Evolutionary conservation across 1,140 invertebrate species (phyloP), one percentile per base, ranked within the genome.

Genomic region (Amphibalanus amphitrite): DNA sequence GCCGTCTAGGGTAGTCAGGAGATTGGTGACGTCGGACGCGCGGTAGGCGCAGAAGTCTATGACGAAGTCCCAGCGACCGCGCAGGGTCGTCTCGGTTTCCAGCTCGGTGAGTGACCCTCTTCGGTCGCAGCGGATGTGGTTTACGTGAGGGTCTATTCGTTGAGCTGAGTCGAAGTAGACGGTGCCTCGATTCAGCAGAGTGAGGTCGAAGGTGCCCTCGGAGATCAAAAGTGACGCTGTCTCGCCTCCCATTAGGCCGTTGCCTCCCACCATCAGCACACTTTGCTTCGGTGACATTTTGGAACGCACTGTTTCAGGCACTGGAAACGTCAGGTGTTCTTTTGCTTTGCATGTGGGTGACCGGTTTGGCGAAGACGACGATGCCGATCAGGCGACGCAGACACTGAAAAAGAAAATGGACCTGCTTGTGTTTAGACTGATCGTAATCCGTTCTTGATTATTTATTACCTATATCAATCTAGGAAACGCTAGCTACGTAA

Each of bases 231-330:
- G 69, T n/a, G 38, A 20, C 28, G 72, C 40, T 3, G 72, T 71
- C 38, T 71, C 72, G 17, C 71, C 69, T 29, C 72, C 72, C 29
- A 72, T 72, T 13, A 59, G 70, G 33, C 72, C 72, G 33, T 72
- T 72, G 17, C 72, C 72, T 4, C 72, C 72, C 59, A 72, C 29
- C 28, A 71, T 59, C 4, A 72, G n/a, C 20, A 72, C 30, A 23
- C 25, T 67, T 23, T 72, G 70, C 26, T 26, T 68, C 15, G 28
- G 68, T 23, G 47, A 8, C 47, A 59, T 38, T 6, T 38, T 38
- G 17, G 6, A 6, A 38, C 38, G 38, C 17, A n/a, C n/a, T n/a
- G n/a, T n/a, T n/a, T n/a, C n/a, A n/a, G n/a, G n/a, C n/a, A n/a
- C n/a, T n/a, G n/a, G n/a, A n/a, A n/a, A n/a, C n/a, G n/a, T n/a